Evolutionary conservation across 92 coral and sea anemone species (phyloP), one percentile per base, ranked within the genome.

Genomic region (Desmophyllum pertusum): DNA sequence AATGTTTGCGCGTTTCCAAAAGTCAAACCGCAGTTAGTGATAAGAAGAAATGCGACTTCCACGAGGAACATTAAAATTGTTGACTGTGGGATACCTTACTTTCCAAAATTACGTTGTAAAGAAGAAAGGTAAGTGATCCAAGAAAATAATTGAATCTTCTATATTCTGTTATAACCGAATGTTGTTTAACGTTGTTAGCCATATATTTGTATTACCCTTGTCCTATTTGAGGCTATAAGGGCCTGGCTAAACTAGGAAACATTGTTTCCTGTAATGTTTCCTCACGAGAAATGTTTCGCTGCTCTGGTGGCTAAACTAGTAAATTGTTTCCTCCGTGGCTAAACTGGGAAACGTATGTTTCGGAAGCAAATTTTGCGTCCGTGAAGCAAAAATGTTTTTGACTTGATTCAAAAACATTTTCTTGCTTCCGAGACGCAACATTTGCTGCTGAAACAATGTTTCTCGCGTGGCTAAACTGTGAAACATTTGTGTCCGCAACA

Each of bases 1-100:
- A 90, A 96, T 76, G 94, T 94, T 66, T 96, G 98, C 79, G 81
- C 90, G 13, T 92, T 85, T 69, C 83, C 85, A 35, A 91, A 55
- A 64, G 61, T 68, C 27, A 92, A 72, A 65, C 42, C 70, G 0
- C 86, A 76, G 5, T 80, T 88, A 45, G 91, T 82, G 38, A 30
- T 96, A 48, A 86, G 91, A 51, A 69, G 90, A 80, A 96, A 96
- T 37, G 70, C 82, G 4, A 94, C 92, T 15, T 75, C 91, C 14
- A 33, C 46, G 4, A 86, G 86, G 18, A 78, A 46, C 23, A 65
- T 85, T 2, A 84, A 74, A 37, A 66, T 76, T 15, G 87, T 74
- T 59, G 92, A 89, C 48, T 96, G 98, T 53, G 95, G 98, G 40
- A 62, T 94, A 17, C 85, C 81, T 0, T 59, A 77, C 0, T 78